Conservation (phyloP, 2,888 invertebrate genomes). For the Linhomoeus sp. region DNA sequence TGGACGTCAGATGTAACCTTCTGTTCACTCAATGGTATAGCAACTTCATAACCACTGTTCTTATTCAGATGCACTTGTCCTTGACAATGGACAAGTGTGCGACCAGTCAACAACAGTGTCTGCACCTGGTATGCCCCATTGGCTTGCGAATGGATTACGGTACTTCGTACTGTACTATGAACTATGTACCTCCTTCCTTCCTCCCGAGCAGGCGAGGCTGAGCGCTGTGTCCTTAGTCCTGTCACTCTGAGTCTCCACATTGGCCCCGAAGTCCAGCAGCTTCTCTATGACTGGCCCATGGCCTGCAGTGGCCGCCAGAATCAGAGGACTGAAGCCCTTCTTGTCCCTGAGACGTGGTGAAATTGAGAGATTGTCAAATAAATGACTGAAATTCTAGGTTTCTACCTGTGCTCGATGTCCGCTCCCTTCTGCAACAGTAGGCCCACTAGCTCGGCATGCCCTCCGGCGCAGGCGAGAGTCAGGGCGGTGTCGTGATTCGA, state of each 20-base stretch:
- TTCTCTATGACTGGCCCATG: constrained; percentile 74
- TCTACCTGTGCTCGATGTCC: constrained; percentile 88
- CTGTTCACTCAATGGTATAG: no score
- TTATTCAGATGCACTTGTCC: no score
- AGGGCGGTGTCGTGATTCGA: constrained; percentile 96
- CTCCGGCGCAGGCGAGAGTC: constrained; percentile 59
- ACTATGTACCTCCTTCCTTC: constrained; percentile 81
- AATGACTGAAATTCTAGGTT: no score
- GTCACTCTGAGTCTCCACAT: constrained; percentile 94
- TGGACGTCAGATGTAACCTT: no score
- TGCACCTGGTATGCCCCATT: no score
- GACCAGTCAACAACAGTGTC: no score
- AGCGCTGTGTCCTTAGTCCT: constrained; percentile 89
- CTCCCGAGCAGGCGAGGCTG: constrained; percentile 88
- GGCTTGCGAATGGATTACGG: no score
- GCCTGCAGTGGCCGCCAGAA: constrained; percentile 88
- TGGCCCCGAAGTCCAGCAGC: constrained; percentile 75
- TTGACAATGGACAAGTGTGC: no score
- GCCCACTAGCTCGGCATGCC: constrained; percentile 83
- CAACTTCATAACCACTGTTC: no score
- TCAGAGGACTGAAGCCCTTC: constrained; percentile 85
- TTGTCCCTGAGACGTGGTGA: no score
- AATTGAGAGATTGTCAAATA: no score
- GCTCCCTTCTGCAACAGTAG: constrained; percentile 73
- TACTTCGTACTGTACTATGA: no score